phyloP scores from a whole-genome alignment of 1,140 invertebrate genomes.

The Cydia pomonella region DNA sequence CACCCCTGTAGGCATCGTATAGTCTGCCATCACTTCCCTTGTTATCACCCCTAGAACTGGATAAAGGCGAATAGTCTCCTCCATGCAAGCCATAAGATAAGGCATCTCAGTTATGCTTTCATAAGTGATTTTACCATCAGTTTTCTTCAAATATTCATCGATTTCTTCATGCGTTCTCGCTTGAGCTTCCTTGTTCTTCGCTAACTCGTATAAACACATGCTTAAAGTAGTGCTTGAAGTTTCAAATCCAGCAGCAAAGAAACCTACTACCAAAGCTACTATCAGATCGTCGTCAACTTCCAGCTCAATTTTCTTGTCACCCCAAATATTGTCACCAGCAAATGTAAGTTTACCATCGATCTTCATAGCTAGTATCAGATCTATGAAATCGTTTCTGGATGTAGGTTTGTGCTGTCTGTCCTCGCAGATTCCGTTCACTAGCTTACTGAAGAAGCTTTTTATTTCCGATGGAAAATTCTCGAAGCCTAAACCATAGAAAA shows the following conservation, averaged over 20 bases:
- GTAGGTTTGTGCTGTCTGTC: constrained; percentile 44
- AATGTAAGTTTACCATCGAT: constrained; percentile 41
- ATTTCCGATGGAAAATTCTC: constrained; percentile 42
- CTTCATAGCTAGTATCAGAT: constrained; percentile 50
- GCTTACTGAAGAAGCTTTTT: constrained; percentile 44
- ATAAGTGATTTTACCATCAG: constrained; percentile 63
- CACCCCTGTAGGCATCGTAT: constrained; percentile 63
- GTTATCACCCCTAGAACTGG: constrained; percentile 53
- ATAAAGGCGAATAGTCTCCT: constrained; percentile 63
- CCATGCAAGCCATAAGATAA: constrained; percentile 54
- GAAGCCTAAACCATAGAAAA: constrained; percentile 50
- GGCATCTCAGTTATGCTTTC: constrained; percentile 71
- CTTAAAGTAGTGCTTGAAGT: constrained; percentile 76
- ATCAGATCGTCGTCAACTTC: constrained; percentile 48
- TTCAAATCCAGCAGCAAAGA: constrained; percentile 62
- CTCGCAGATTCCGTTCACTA: constrained; percentile 50
- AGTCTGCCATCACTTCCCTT: constrained; percentile 57
- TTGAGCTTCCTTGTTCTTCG: constrained; percentile 82
- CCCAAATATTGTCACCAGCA: constrained; percentile 45
- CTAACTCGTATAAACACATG: constrained; percentile 81
- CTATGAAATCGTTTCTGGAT: constrained; percentile 52
- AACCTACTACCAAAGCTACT: constrained; percentile 62
- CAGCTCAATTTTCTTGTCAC: constrained; percentile 41
- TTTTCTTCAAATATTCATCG: constrained; percentile 55
- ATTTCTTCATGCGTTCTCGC: constrained; percentile 81